A percentile compares a stretch with the other conserved stretches of the same genome.
These are phyloP conservation scores for Nebria salina DNA, from an alignment of 2,888 invertebrate genomes.

Conservation along the genomic window DNA sequence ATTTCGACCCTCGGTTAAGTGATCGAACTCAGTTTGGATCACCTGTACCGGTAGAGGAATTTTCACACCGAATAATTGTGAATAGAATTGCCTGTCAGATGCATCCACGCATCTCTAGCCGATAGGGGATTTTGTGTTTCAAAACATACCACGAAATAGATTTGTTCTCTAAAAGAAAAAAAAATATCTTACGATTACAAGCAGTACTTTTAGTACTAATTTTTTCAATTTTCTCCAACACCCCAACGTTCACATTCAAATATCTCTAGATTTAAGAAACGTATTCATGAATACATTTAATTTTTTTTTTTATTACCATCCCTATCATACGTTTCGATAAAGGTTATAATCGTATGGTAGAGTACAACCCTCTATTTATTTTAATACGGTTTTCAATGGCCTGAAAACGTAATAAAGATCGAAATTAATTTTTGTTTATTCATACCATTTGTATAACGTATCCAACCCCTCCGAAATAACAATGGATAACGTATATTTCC, in stretches of 20 bases:
- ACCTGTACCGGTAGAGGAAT: slow-evolving; percentile 13
- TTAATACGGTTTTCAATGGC: neutral
- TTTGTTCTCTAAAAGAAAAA: neutral
- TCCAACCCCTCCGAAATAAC: neutral
- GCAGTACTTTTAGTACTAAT: too few relatives aligned
- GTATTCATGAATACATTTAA: neutral
- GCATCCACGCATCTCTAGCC: neutral
- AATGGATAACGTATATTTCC: neutral
- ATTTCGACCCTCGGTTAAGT: slow-evolving; percentile 13
- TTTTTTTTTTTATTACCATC: neutral
- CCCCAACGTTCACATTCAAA: neutral
- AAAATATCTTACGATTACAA: too few relatives aligned
- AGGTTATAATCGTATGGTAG: neutral
- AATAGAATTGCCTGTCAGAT: slow-evolving; percentile 12
- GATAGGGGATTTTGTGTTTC: neutral
- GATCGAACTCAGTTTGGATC: slow-evolving; percentile 2
- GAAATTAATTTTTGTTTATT: neutral
- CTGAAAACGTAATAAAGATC: neutral
- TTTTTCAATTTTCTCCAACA: neutral
- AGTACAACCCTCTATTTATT: neutral
- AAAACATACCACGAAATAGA: neutral
- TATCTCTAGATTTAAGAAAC: neutral
- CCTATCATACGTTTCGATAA: neutral
- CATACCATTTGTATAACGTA: neutral
- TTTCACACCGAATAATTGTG: slow-evolving; percentile 20